Conservation (phyloP, 2,797 vertebrate genomes). For the Remorina albescens region DNA sequence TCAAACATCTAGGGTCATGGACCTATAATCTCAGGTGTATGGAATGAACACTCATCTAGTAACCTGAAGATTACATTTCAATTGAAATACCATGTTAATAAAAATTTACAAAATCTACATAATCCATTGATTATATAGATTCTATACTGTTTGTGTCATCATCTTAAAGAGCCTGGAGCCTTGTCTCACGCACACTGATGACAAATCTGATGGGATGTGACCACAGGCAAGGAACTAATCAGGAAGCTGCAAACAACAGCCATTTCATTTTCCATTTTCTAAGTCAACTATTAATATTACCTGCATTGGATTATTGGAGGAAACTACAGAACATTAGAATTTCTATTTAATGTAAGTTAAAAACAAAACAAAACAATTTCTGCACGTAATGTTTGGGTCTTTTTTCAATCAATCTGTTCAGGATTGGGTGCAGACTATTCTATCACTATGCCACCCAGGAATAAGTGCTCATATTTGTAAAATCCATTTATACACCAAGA, state of each 20-base stretch:
- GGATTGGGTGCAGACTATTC: background rate
- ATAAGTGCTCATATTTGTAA: background rate
- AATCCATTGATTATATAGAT: background rate
- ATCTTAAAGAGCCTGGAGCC: background rate
- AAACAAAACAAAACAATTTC: background rate
- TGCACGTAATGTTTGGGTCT: background rate
- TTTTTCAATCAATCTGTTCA: background rate
- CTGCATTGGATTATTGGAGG: background rate
- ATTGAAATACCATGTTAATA: background rate
- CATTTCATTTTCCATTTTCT: background rate
- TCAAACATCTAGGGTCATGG: background rate
- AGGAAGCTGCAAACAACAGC: background rate
- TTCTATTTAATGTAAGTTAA: background rate
- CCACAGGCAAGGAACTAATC: background rate
- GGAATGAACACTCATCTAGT: background rate
- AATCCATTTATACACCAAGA: too few species aligned
- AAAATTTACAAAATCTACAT: too few species aligned
- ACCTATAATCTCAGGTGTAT: background rate
- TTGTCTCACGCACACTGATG: background rate
- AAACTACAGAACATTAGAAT: background rate
- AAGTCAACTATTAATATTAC: background rate
- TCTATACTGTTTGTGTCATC: background rate
- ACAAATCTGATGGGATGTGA: background rate
- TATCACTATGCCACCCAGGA: background rate
- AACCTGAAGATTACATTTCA: background rate